These are phyloP conservation scores for Champsocephalus esox DNA, from an alignment of 2,797 vertebrate genomes.

Conservation along the genomic window DNA sequence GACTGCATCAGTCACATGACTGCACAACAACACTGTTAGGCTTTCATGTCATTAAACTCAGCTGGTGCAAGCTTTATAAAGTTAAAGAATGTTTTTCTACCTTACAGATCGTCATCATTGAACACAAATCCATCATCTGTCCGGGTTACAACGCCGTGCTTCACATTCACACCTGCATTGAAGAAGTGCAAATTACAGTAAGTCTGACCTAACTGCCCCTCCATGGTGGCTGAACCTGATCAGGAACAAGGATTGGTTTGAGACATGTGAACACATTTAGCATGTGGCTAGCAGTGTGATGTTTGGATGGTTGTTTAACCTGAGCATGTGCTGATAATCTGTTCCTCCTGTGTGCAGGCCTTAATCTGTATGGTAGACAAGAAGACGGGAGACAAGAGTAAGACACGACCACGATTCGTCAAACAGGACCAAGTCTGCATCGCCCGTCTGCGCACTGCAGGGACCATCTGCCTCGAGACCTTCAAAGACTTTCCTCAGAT, in stretches of 20 bases:
- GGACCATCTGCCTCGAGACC: constrained; percentile 98
- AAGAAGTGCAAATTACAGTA: constrained; percentile 97
- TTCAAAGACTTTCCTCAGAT: constrained; percentile 99
- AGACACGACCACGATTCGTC: constrained; percentile 95
- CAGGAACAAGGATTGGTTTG: background rate
- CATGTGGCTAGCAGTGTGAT: background rate
- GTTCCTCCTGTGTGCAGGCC: constrained; percentile 83
- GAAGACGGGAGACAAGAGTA: constrained; percentile 97
- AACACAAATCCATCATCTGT: constrained; percentile 99
- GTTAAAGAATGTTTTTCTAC: background rate
- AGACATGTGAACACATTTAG: background rate
- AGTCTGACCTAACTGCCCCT: constrained; percentile 41
- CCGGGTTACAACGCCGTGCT: constrained; percentile 97
- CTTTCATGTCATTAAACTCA: too few relatives aligned
- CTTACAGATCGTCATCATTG: constrained; percentile 95
- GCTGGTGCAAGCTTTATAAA: too few relatives aligned
- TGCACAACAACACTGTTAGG: too few relatives aligned
- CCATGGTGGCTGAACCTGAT: background rate
- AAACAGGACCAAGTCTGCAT: constrained; percentile 99
- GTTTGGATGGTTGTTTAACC: background rate
- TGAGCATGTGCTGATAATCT: constrained; percentile 3
- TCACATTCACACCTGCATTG: constrained; percentile 98
- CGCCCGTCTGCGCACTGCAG: constrained; percentile 94
- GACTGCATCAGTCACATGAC: too few relatives aligned
- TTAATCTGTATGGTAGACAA: constrained; percentile 99